These are phyloP conservation scores for Dendrolimus kikuchii DNA, from an alignment of 1,140 invertebrate species.

Conservation along the genomic window DNA sequence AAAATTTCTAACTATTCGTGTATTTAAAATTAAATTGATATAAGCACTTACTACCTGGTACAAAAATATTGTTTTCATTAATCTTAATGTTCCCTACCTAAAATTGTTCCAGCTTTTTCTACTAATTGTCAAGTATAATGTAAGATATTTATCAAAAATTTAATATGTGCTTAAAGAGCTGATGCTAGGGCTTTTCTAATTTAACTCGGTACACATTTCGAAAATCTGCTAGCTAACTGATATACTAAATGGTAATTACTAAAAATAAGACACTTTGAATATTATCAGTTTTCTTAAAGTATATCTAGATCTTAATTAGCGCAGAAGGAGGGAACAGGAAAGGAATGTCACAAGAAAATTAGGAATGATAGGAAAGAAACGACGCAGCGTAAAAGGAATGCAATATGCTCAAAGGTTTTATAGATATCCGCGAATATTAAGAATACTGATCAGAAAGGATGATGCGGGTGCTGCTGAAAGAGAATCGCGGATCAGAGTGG, in stretches of 20 bases:
- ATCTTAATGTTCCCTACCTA: slow-evolving; percentile 58
- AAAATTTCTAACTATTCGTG: slow-evolving; percentile 47
- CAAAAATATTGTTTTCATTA: slow-evolving; percentile 50
- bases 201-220: slow-evolving; percentile 58
- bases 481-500: slow-evolving; percentile 80
- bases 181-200: slow-evolving; percentile 53
- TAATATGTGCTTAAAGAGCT: slow-evolving; percentile 37
- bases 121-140: slow-evolving; percentile 46
- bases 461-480: slow-evolving; percentile 66
- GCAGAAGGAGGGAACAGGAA: slow-evolving; percentile 33
- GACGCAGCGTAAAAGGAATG: slow-evolving; percentile 27
- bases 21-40: slow-evolving; percentile 50
- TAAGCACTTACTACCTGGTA: slow-evolving; percentile 65
- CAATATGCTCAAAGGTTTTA: slow-evolving; percentile 14
- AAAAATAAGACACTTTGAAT: slow-evolving; percentile 69
- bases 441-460: slow-evolving; percentile 44
- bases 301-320: slow-evolving; percentile 33
- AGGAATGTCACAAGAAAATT: slow-evolving; percentile 58
- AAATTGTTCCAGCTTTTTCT: slow-evolving; percentile 51
- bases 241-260: slow-evolving; percentile 62
- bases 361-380: slow-evolving; percentile 41
- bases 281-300: slow-evolving; percentile 60
- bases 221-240: slow-evolving; percentile 65
- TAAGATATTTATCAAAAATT: slow-evolving; percentile 15
- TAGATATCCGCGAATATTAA: background rate